Evolutionary conservation across 2,888 invertebrate species (phyloP), one percentile per base, ranked within the genome.

Genomic region (Apotomis capreana): DNA sequence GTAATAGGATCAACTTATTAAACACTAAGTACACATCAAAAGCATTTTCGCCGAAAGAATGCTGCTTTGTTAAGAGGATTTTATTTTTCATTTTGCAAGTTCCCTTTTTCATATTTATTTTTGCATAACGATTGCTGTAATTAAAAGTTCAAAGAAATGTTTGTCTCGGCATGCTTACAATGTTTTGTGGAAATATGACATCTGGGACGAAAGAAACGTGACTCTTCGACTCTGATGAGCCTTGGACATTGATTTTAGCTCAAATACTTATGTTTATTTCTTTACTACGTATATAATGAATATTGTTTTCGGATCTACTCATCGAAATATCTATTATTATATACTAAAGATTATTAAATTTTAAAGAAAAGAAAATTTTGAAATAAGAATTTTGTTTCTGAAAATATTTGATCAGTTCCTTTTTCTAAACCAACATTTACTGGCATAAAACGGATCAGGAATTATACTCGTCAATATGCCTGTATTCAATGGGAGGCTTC

Each of bases 1-100:
- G 88, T 94, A 93, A 94, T 93, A 94, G 94, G 94, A 93, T 94
- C 92, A 94, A 92, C 91, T 92, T 93, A 92, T 93, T 90, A 93
- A 91, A 91, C 87, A 91, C 89, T 92, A 93, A 93, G 93, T 93
- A 92, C 81, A 79, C 86, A 94, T 93, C 93, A 93, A 93, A 92
- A 90, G 91, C 90, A 81, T 87, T 87, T 83, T 81, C 81, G 77
- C 83, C 76, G 78, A 89, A 90, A 89, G 89, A 90, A 91, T 87
- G 82, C 76, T 78, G 84, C 84, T 87, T 84, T 84, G 86, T 84
- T 91, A 92, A 91, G 91, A 90, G 90, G 91, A 87, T 91, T 91
- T 86, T 76, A 75, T 75, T 75, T 81, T 85, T 83, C 74, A 77
- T 78, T 78, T 76, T 77, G 49, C 57, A 76, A 76, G 77, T 81